Conservation (phyloP, 2,888 invertebrate species). For the Calameuta idolon region DNA sequence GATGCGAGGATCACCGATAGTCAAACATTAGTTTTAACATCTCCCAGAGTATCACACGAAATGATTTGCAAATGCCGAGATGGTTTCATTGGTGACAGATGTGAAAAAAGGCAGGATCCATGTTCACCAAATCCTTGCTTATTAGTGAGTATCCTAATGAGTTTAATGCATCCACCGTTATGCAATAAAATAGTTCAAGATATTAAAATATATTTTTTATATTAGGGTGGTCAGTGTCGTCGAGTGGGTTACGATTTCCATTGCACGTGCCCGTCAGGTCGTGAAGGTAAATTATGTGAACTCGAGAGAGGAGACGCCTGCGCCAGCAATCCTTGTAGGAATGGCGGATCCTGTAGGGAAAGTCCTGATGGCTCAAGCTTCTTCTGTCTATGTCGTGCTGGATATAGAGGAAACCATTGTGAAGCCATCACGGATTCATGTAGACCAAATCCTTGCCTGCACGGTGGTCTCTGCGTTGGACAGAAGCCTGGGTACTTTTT, state of each 20-base stretch:
- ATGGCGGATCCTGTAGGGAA: constrained; percentile 92
- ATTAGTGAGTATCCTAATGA: constrained; percentile 38
- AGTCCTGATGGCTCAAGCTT: constrained; percentile 89
- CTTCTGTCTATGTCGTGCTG: constrained; percentile 92
- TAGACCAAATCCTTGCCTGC: constrained; percentile 90
- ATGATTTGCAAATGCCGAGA: constrained; percentile 85
- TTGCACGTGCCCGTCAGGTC: constrained; percentile 82
- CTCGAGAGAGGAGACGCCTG: constrained; percentile 87
- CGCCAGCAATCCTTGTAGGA: constrained; percentile 86
- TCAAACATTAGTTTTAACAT: constrained; percentile 83
- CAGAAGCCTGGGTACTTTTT: constrained; percentile 85
- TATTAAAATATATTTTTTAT: constrained; percentile 1
- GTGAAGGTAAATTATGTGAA: constrained; percentile 88
- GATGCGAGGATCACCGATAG: constrained; percentile 84
- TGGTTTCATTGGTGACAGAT: constrained; percentile 85
- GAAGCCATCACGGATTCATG: constrained; percentile 91
- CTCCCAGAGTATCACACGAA: constrained; percentile 83
- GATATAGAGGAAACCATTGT: constrained; percentile 91
- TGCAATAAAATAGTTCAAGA: not conserved
- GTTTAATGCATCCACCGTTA: not conserved
- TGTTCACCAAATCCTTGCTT: constrained; percentile 91
- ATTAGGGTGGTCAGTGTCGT: constrained; percentile 83
- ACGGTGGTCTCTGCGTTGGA: constrained; percentile 89
- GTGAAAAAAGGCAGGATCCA: constrained; percentile 90
- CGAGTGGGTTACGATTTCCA: constrained; percentile 86